Percentiles rank a stretch among this genome's conserved stretches.
phyloP scores from a whole-genome alignment of 2,888 invertebrate genomes.

The Leptarthrus brevirostris region DNA sequence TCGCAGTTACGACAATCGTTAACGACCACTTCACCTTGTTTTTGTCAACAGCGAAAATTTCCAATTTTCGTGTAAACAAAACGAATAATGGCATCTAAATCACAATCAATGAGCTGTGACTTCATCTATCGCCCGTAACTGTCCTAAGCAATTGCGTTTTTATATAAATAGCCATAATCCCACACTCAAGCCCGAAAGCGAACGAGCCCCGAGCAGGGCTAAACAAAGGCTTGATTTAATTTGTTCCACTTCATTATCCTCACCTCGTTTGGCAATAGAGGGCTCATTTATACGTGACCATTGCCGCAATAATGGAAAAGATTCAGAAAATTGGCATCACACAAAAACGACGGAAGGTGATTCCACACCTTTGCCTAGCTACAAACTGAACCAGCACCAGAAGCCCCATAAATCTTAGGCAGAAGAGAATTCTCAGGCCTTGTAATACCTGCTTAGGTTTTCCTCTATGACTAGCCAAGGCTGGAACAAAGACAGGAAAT shows the following conservation, averaged over 20 bases:
- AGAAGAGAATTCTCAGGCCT: conserved; percentile 2
- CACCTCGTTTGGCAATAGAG: conserved; percentile 50
- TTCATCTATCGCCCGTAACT: conserved; percentile 16
- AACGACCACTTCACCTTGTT: too few relatives aligned
- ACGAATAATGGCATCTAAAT: conserved; percentile 23
- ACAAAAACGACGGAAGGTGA: conserved; percentile 47
- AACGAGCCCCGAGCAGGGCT: conserved; percentile 3
- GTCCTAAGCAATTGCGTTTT: conserved; percentile 31
- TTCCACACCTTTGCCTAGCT: conserved; percentile 50
- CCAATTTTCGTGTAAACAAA: conserved; percentile 23
- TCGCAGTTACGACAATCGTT: too few relatives aligned
- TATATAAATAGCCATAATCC: conserved; percentile 19
- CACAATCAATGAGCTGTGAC: conserved; percentile 30
- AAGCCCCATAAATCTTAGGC: conserved; percentile 24
- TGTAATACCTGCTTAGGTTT: conserved; percentile 18
- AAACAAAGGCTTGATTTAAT: conserved; percentile 52
- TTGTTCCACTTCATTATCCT: conserved; percentile 54
- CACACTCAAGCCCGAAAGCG: neutral
- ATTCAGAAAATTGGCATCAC: conserved; percentile 41
- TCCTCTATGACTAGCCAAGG: conserved; percentile 11
- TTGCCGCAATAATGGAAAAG: conserved; percentile 14
- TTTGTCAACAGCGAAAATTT: neutral
- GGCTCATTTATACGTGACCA: conserved; percentile 26
- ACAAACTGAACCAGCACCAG: conserved; percentile 34
- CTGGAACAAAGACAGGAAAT: conserved; percentile 51